Percentiles rank a stretch among this genome's conserved stretches.
phyloP scores from a whole-genome alignment of 35 echinoderm and acorn worm species.

The Chiridota heheva region DNA sequence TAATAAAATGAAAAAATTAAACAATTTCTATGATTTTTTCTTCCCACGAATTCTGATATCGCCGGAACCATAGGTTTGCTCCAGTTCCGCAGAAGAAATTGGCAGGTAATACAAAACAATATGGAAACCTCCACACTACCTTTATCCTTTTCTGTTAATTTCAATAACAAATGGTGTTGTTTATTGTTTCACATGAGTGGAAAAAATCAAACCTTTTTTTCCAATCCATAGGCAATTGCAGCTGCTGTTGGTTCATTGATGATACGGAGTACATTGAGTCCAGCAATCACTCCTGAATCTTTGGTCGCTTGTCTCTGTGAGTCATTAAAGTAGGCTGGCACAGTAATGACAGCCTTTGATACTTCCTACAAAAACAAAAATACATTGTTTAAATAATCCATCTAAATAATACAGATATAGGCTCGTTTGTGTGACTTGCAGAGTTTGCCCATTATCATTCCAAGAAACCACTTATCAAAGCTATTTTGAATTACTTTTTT shows the following conservation, averaged over 20 bases:
- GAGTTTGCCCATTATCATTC: no score
- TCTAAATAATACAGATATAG: no score
- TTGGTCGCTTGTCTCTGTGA: conserved; percentile 65
- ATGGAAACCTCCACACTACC: not conserved
- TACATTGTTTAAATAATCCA: no score
- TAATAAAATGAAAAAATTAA: no score
- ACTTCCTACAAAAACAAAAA: not conserved
- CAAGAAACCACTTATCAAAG: no score
- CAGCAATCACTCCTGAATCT: conserved; percentile 59
- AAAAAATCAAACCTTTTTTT: conserved; percentile 75
- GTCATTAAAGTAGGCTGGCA: conserved; percentile 72
- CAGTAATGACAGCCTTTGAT: conserved; percentile 49
- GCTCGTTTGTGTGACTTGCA: no score
- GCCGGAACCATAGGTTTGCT: not conserved
- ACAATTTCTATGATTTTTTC: no score
- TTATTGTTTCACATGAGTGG: not conserved
- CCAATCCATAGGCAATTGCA: conserved; percentile 86
- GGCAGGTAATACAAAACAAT: not conserved
- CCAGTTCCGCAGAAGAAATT: no score
- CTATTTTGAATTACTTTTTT: no score
- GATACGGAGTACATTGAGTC: conserved; percentile 52
- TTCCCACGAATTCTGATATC: no score
- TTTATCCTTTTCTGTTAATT: not conserved
- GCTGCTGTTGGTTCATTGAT: conserved; percentile 76
- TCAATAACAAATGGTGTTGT: not conserved